Percentiles rank a stretch among this genome's conserved stretches.
phyloP scores from a whole-genome alignment of 1,140 invertebrate genomes.

The Galleria mellonella region DNA sequence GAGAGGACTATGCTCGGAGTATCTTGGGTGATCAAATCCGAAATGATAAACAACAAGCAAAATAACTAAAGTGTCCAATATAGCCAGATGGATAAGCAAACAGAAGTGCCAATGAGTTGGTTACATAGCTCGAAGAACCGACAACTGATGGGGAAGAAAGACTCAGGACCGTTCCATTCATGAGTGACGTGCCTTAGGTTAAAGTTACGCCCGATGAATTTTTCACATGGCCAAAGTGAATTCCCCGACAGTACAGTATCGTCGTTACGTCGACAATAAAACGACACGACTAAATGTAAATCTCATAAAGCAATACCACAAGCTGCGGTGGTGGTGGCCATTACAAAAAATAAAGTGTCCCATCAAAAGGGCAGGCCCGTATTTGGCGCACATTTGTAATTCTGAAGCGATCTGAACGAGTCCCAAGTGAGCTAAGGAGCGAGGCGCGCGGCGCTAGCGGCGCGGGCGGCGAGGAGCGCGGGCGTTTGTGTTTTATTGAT shows the following conservation, averaged over 20 bases:
- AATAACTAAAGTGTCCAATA: too few species aligned
- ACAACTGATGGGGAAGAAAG: too few species aligned
- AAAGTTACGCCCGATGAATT: constrained; percentile 12
- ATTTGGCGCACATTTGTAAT: constrained; percentile 51
- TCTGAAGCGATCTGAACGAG: constrained; percentile 36
- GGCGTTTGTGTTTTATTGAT: constrained; percentile 69
- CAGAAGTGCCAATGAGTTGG: too few species aligned
- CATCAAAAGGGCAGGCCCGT: constrained; percentile 49
- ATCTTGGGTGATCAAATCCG: too few species aligned
- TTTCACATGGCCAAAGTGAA: constrained; percentile 27
- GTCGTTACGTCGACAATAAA: constrained; percentile 46
- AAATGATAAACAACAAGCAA: too few species aligned
- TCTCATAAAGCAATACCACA: constrained; percentile 40
- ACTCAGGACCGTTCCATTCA: too few species aligned
- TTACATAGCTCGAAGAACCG: too few species aligned
- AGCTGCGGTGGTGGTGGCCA: constrained; percentile 35
- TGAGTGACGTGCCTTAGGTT: too few species aligned
- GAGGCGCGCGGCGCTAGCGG: constrained; percentile 12
- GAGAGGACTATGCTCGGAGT: too few species aligned
- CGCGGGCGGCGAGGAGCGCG: constrained; percentile 2
- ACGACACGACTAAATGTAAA: constrained; percentile 59
- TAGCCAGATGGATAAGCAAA: too few species aligned
- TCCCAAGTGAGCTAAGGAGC: constrained; percentile 21
- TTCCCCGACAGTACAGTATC: constrained; percentile 5
- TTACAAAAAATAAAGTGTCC: constrained; percentile 68